Conservation (phyloP, 2,888 invertebrate species). For the Apotomis capreana region DNA sequence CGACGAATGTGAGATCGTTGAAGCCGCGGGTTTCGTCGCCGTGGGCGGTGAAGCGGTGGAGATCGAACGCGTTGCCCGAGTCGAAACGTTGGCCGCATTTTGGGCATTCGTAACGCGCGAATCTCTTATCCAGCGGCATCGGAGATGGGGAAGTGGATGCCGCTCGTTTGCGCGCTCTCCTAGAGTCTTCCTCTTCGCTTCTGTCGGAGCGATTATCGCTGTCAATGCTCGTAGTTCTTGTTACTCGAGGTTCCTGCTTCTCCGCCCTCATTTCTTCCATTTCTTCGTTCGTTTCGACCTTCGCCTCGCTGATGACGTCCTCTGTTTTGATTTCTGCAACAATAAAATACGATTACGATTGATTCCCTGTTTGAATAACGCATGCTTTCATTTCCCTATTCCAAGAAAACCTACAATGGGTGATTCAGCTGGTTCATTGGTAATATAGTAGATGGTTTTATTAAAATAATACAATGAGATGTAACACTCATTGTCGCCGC, state of each 20-base stretch:
- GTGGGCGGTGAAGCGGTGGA: slow-evolving; percentile 87
- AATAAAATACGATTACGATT: slow-evolving; percentile 74
- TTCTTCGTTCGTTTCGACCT: slow-evolving; percentile 68
- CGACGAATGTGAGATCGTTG: slow-evolving; percentile 89
- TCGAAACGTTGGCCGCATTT: slow-evolving; percentile 89
- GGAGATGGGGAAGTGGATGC: slow-evolving; percentile 71
- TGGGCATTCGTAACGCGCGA: slow-evolving; percentile 85
- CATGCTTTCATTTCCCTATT: slow-evolving; percentile 76
- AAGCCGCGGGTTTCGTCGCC: slow-evolving; percentile 85
- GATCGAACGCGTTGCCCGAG: slow-evolving; percentile 87
- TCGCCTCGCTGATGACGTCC: slow-evolving; percentile 75
- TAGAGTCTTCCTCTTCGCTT: slow-evolving; percentile 75
- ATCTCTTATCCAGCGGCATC: slow-evolving; percentile 71
- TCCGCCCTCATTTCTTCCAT: slow-evolving; percentile 68
- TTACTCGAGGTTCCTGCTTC: slow-evolving; percentile 62
- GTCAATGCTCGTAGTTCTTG: slow-evolving; percentile 78
- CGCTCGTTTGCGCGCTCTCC: slow-evolving; percentile 70
- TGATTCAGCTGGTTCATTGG: slow-evolving; percentile 76
- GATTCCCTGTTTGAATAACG: slow-evolving; percentile 74
- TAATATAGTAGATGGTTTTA: slow-evolving; percentile 60
- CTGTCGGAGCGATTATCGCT: slow-evolving; percentile 83
- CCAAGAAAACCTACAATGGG: slow-evolving; percentile 81
- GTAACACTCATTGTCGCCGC: slow-evolving; percentile 58
- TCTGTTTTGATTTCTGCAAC: slow-evolving; percentile 83
- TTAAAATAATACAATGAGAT: slow-evolving; percentile 72